Conservation (phyloP, 2,888 invertebrate genomes). For the Notodonta ziczac region DNA sequence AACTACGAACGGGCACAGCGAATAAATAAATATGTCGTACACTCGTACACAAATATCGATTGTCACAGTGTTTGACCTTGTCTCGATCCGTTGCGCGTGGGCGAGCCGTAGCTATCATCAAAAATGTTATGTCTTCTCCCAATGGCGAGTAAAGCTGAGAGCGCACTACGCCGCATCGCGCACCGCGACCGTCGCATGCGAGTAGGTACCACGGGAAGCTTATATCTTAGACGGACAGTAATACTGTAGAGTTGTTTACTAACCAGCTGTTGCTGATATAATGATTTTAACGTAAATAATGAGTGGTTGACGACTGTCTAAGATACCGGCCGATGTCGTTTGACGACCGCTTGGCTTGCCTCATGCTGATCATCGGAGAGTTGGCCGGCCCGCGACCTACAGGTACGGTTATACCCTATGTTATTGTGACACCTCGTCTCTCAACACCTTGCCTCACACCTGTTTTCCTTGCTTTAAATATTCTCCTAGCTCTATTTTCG, state of each 20-base stretch:
- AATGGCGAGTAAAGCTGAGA: slow-evolving; percentile 64
- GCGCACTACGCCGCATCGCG: slow-evolving; percentile 75
- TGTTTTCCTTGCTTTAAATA: slow-evolving; percentile 41
- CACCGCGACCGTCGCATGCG: slow-evolving; percentile 80
- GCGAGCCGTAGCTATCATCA: slow-evolving; percentile 17
- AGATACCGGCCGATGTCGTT: slow-evolving; percentile 46
- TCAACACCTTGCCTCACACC: slow-evolving; percentile 47
- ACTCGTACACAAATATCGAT: background rate
- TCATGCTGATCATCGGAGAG: slow-evolving; percentile 60
- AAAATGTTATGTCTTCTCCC: slow-evolving; percentile 65
- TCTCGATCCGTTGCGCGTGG: slow-evolving; percentile 8
- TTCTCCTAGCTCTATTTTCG: slow-evolving; percentile 24
- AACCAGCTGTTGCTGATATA: background rate
- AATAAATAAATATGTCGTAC: slow-evolving; percentile 5
- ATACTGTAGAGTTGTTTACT: background rate
- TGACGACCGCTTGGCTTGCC: slow-evolving; percentile 69
- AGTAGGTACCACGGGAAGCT: slow-evolving; percentile 67
- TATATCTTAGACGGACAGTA: slow-evolving; percentile 41
- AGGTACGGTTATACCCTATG: slow-evolving; percentile 58
- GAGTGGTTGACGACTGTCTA: slow-evolving; percentile 22
- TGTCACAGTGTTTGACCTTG: slow-evolving; percentile 4
- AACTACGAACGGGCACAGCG: slow-evolving; percentile 17
- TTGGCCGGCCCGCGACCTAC: slow-evolving; percentile 40
- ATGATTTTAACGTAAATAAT: background rate
- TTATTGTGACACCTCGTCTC: slow-evolving; percentile 51